A percentile compares a stretch with the other conserved stretches of the same genome.
Conservation (phyloP, 1,140 invertebrate genomes). For the Probaryconus sp. region DNA sequence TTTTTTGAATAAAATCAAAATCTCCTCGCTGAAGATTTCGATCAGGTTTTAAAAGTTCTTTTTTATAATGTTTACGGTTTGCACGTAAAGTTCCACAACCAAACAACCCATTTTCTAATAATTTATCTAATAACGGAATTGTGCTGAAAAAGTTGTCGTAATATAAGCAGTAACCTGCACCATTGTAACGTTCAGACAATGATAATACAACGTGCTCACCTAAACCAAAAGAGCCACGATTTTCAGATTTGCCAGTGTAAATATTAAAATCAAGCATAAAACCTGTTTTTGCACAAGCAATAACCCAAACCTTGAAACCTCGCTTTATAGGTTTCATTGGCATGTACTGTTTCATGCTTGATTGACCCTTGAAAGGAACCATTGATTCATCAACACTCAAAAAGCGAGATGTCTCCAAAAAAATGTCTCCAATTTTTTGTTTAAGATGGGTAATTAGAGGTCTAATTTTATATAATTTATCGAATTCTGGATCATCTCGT, state of each 20-base stretch:
- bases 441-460: conserved; percentile 62
- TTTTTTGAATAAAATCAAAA: conserved; percentile 65
- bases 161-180: conserved; percentile 12
- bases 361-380: conserved; percentile 70
- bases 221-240: conserved; percentile 60
- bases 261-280: conserved; percentile 75
- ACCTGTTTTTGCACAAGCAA: conserved; percentile 70
- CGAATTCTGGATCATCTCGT: conserved; percentile 62
- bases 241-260: conserved; percentile 72
- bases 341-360: conserved; percentile 74
- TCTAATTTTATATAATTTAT: conserved; percentile 72
- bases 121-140: conserved; percentile 3
- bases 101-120: conserved; percentile 12
- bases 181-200: not conserved
- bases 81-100: conserved; percentile 4
- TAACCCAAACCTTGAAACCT: conserved; percentile 57
- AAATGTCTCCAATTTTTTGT: conserved; percentile 18
- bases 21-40: conserved; percentile 64
- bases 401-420: conserved; percentile 24
- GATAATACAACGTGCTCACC: conserved; percentile 64
- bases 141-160: conserved; percentile 21
- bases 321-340: conserved; percentile 77
- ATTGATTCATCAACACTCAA: conserved; percentile 69
- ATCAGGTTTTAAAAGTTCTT: conserved; percentile 9
- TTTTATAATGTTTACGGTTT: conserved; percentile 2